Base-by-base conservation (phyloP, 2,797 vertebrate species). In the Poeciliopsis gracilis region DNA sequence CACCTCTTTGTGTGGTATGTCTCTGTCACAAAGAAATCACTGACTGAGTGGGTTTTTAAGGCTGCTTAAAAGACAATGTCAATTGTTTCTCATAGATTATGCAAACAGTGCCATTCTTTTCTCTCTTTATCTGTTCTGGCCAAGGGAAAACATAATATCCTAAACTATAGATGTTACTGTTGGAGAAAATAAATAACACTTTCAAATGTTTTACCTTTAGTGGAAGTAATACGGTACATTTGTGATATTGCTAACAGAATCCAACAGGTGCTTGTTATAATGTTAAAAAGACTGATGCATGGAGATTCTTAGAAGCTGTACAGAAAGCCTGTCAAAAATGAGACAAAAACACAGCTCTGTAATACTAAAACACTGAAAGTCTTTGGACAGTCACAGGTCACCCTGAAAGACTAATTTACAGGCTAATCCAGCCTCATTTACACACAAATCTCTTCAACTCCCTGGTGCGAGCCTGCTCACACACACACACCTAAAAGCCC, bases 1-100 rank as follows among this genome's bases (percentile, higher is more conserved):
- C 95, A 95, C 95, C 95, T 94, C 89, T 84, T 66, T 76, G 86
- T 86, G 81, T 84, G 90, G 88, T 73, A 82, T 82, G 89, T 74
- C 75, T 74, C 75, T 72, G 86, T 87, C 90, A 91, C 38, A 38
- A 92, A 77, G 63, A 91, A 88, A 91, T 92, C 86, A 86, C 61
- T 80, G 85, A 89, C 88, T 91, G 93, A 90, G 88, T 87, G 84
- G 85, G 79, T 82, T 77, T 84, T 90, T 86, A 89, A 87, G 25
- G 79, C 81, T 83, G 81, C 86, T 89, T 84, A 88, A 78, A 77
- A 76, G 76, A 74, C 83, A 77, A 73, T 87, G 86, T 82, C 91
- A 83, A 4, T 70, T 20, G 15, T n/a, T 15, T n/a, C 67, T n/a
- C 67, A 28, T 15, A 45, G 23, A 51, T 53, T 15, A 36, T 41